Evolutionary conservation across 2,797 vertebrate species (phyloP).

Genomic region (Apogon hyalosoma): DNA sequence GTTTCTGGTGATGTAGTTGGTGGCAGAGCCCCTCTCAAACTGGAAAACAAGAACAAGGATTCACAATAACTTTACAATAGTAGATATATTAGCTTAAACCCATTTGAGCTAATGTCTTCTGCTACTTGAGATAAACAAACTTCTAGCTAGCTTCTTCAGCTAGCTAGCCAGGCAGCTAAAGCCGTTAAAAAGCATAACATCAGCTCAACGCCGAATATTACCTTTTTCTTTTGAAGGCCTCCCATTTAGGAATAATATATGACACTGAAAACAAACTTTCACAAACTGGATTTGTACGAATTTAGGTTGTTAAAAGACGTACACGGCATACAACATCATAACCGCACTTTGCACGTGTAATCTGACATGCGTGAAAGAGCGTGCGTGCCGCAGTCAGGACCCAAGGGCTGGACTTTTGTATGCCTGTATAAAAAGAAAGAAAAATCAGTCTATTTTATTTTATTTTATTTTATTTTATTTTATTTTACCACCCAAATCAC

Average conservation of each 20-base stretch:
- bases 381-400: conserved; percentile 38
- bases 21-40: conserved; percentile 93
- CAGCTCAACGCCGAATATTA: conserved; percentile 35
- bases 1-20: conserved; percentile 97
- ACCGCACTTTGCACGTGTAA: conserved; percentile 68
- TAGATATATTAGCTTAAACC: neutral
- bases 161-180: conserved; percentile 8
- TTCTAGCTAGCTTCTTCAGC: conserved; percentile 21
- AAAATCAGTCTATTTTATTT: neutral
- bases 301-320: neutral
- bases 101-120: no score
- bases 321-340: neutral
- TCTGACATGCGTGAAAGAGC: conserved; percentile 58
- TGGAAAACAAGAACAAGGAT: conserved; percentile 57
- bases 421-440: conserved; percentile 63
- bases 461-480: no score
- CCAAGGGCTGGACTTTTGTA: conserved; percentile 9
- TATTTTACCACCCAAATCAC: no score
- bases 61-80: neutral
- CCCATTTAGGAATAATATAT: conserved; percentile 72
- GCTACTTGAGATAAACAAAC: no score
- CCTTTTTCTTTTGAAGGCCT: conserved; percentile 87
- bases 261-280: neutral
- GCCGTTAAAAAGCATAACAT: conserved; percentile 6
- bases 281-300: neutral